These are phyloP conservation scores for Haliclona indistincta DNA, from an alignment of 37 sponge, comb jelly and placozoan genomes.

Conservation along the genomic window DNA sequence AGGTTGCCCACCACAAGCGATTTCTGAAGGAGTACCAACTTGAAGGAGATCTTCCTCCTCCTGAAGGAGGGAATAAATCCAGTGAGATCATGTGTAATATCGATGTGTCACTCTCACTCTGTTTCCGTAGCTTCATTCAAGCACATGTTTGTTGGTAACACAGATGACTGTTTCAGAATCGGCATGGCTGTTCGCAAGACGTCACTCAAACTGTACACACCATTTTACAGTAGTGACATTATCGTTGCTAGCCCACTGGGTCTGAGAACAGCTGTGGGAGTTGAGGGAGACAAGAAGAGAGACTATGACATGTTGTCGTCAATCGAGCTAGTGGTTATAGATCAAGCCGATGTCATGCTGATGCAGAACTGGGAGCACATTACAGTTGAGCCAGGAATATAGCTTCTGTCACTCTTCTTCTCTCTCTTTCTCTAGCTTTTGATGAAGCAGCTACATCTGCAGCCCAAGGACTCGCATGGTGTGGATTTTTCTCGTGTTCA, in stretches of 20 bases:
- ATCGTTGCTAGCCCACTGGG: conserved; percentile 98
- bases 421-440: conserved; percentile 28
- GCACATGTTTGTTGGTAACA: conserved; percentile 88
- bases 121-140: conserved; percentile 46
- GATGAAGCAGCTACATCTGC: conserved; percentile 65
- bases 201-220: conserved; percentile 74
- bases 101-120: background rate
- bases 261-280: conserved; percentile 83
- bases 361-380: conserved; percentile 99
- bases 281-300: conserved; percentile 78
- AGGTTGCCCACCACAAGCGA: conserved; percentile 69
- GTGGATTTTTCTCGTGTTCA: conserved; percentile 86
- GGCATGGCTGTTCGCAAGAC: conserved; percentile 81
- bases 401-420: background rate
- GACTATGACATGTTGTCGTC: conserved; percentile 98
- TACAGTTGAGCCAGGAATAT: conserved; percentile 20
- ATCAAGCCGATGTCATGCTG: conserved; percentile 91
- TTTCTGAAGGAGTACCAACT: conserved; percentile 79
- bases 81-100: background rate
- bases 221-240: conserved; percentile 94
- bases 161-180: conserved; percentile 94
- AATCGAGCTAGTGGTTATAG: conserved; percentile 84
- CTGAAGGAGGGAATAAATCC: background rate
- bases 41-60: background rate
- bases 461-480: conserved; percentile 79